Percentiles rank a stretch among this genome's conserved stretches.
phyloP scores from a whole-genome alignment of 2,797 vertebrate species.

The Anguilla obscura region DNA sequence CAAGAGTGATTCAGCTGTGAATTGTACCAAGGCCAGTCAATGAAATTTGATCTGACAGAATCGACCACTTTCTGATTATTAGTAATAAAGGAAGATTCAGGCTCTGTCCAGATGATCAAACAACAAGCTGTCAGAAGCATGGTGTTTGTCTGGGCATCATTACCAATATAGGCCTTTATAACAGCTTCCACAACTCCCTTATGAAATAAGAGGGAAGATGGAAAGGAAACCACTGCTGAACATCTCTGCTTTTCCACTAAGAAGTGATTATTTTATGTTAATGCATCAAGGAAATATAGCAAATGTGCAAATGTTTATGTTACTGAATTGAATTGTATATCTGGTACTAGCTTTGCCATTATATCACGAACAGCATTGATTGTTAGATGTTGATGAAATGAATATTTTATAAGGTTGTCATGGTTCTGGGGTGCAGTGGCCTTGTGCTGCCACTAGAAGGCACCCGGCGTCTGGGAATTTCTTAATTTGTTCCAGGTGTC shows the following conservation, averaged over 20 bases:
- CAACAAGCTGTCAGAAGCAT: neutral
- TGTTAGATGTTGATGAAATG: too few relatives aligned
- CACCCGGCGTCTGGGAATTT: too few relatives aligned
- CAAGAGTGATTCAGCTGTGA: neutral
- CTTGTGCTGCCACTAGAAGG: too few relatives aligned
- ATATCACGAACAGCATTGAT: too few relatives aligned
- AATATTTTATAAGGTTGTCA: too few relatives aligned
- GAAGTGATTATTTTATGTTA: neutral
- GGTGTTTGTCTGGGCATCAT: conserved; percentile 13
- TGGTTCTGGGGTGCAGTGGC: too few relatives aligned
- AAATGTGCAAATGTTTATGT: neutral
- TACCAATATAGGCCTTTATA: neutral
- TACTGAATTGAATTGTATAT: too few relatives aligned
- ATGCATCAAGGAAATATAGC: neutral
- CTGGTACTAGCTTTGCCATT: too few relatives aligned
- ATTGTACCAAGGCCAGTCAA: conserved; percentile 1
- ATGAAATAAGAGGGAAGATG: neutral
- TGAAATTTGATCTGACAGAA: neutral
- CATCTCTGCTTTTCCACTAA: neutral
- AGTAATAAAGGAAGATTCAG: conserved; percentile 7
- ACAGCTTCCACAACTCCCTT: neutral
- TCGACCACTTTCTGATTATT: conserved; percentile 20
- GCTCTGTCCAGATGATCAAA: conserved; percentile 20
- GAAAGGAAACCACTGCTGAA: neutral
- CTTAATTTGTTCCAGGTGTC: too few relatives aligned